These are phyloP conservation scores for Morone chrysops DNA, from an alignment of 2,113 vertebrate genomes.

Conservation along the genomic window DNA sequence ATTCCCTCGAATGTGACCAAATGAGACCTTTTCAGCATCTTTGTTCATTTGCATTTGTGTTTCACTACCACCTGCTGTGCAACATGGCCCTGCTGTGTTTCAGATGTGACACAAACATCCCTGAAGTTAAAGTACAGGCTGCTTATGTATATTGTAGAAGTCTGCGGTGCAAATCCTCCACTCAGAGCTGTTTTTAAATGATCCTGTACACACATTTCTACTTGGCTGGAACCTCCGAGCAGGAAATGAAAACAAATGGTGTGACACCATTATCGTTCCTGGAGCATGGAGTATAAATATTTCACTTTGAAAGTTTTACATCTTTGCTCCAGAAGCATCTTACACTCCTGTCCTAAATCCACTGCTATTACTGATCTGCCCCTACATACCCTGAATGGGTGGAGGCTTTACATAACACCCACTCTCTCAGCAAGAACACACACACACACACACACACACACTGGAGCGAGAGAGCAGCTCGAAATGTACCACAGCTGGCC, in stretches of 20 bases:
- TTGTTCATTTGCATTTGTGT: neutral
- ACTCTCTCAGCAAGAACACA: conserved; percentile 37
- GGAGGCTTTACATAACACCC: conserved; percentile 71
- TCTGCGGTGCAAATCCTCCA: neutral
- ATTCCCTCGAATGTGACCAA: conserved; percentile 13
- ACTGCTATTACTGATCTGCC: conserved; percentile 49
- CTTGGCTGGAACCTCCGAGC: conserved; percentile 12
- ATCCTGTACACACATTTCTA: conserved; percentile 14
- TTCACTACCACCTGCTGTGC: conserved; percentile 10
- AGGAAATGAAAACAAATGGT: conserved; percentile 61
- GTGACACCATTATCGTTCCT: conserved; percentile 36
- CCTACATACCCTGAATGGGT: conserved; percentile 53
- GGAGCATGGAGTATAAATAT: conserved; percentile 50
- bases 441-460: neutral
- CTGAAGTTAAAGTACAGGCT: neutral
- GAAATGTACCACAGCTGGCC: conserved; percentile 50
- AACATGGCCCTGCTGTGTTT: neutral
- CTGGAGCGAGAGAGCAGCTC: conserved; percentile 18
- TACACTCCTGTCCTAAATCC: conserved; percentile 48
- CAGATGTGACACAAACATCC: conserved; percentile 6
- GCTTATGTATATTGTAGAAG: neutral
- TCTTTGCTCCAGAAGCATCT: conserved; percentile 55
- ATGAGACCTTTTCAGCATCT: neutral
- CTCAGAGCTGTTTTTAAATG: conserved; percentile 14
- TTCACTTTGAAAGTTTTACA: conserved; percentile 57